Evolutionary conservation across 2,113 vertebrate species (phyloP), one percentile per base, ranked within the genome.

Genomic region (Trichomycterus rosablanca): DNA sequence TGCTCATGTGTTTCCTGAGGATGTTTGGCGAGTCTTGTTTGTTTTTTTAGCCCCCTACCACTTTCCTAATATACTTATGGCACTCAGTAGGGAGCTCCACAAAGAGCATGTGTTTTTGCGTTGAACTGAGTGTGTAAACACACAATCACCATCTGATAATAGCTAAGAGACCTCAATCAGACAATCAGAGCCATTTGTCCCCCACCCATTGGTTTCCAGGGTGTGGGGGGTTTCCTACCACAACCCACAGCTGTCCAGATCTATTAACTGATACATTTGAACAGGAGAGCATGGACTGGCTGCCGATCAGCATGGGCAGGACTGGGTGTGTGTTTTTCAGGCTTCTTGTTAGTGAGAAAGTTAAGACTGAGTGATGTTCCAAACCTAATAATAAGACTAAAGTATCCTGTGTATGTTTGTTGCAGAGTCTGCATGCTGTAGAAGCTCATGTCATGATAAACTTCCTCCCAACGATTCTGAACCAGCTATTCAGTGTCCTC

Each of bases 391-490:
- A n/a, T n/a, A n/a, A n/a, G n/a, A n/a, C n/a, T n/a, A n/a, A n/a
- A n/a, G n/a, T n/a, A n/a, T n/a, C n/a, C n/a, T n/a, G n/a, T n/a
- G n/a, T n/a, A n/a, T n/a, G n/a, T n/a, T n/a, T n/a, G n/a, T n/a
- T 30, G 50, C 70, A 90, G 96, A 97, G 95, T 76, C 87, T 99
- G 40, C 96, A 98, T 40, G 96, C 96, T 0, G 95, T 97, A 92
- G 96, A 99, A 76, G 89, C 91, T 59, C 91, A 97, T 2, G 95
- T 96, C 78, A 94, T 99, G 94, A 93, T 97, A 40, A 90, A 94
- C 77, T 99, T 99, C 80, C 81, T 99, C 67, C 96, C 96, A 64
- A 99, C 95, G 53, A 85, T 88, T 65, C 86, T 99, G 37, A 99
- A 99, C 82, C 95, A 98, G 75, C 83, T 99, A 23, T 98, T 97